These are phyloP conservation scores for Epinotia bilunana DNA, from an alignment of 2,888 invertebrate genomes.

Conservation along the genomic window DNA sequence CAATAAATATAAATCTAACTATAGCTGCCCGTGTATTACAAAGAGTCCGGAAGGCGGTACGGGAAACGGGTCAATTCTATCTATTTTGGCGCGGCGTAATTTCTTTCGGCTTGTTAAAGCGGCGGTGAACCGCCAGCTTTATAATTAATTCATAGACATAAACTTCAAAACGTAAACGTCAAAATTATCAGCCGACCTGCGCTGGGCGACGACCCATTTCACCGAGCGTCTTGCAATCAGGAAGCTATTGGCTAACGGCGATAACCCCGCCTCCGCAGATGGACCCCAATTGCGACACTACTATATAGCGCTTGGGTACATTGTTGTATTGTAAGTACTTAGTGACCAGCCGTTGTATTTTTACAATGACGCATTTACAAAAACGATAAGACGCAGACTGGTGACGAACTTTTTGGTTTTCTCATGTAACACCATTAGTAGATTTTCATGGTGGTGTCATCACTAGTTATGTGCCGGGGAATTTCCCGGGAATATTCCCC, in stretches of 20 bases:
- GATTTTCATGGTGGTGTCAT: no score
- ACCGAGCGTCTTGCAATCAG: constrained; percentile 43
- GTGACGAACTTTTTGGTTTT: no score
- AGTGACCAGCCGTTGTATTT: neutral
- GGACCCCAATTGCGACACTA: constrained; percentile 23
- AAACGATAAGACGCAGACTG: no score
- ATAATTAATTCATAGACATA: constrained; percentile 8
- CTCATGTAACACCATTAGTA: no score
- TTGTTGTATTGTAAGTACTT: neutral
- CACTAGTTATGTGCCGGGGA: no score
- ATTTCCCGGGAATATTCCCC: no score
- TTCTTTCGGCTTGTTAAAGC: no score
- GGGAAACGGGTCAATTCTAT: no score
- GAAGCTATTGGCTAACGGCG: constrained; percentile 37
- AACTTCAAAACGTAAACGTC: constrained; percentile 8
- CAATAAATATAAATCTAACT: neutral
- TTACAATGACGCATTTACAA: neutral
- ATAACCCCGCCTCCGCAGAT: constrained; percentile 39
- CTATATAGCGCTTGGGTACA: constrained; percentile 3
- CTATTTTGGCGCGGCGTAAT: no score
- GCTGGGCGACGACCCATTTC: constrained; percentile 43
- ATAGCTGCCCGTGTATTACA: neutral
- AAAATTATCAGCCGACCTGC: constrained; percentile 34
- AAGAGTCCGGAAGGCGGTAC: no score
- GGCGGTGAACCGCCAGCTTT: no score